Conservation (phyloP, 2,113 vertebrate species). For the Chinchilla lanigera region DNA sequence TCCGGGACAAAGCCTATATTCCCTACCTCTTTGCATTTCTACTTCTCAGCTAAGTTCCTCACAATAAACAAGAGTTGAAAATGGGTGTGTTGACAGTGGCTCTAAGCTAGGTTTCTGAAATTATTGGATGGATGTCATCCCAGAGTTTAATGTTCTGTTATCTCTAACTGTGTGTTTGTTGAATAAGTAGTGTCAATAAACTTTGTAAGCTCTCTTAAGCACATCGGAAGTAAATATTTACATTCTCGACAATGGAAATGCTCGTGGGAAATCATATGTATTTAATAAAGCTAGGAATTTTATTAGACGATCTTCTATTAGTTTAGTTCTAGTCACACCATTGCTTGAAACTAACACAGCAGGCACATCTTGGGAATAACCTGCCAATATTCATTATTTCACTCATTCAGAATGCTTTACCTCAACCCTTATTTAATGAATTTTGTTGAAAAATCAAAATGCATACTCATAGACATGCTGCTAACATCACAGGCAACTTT, state of each 20-base stretch:
- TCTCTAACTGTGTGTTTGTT: constrained; percentile 55
- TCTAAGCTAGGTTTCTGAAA: neutral
- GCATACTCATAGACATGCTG: neutral
- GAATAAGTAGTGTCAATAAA: constrained; percentile 34
- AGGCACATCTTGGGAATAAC: constrained; percentile 10
- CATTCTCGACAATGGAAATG: constrained; percentile 32
- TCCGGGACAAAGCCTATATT: neutral
- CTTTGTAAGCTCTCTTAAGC: constrained; percentile 33
- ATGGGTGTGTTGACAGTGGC: neutral
- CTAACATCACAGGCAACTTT: neutral
- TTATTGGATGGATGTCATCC: constrained; percentile 2
- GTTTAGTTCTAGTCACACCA: constrained; percentile 28
- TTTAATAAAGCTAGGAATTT: constrained; percentile 44
- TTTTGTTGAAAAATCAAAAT: constrained; percentile 37
- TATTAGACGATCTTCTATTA: constrained; percentile 42
- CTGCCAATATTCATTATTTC: constrained; percentile 19
- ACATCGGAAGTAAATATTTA: constrained; percentile 63
- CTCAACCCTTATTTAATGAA: neutral
- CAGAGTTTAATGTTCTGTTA: constrained; percentile 34
- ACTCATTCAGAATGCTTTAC: constrained; percentile 42
- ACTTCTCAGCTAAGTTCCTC: constrained; percentile 19
- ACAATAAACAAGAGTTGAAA: constrained; percentile 7
- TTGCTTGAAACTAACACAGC: neutral
- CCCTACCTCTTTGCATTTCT: neutral
- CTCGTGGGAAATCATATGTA: constrained; percentile 43